Evolutionary conservation across 64 coral and sea anemone species (phyloP).

Genomic region (Stylophora pistillata): DNA sequence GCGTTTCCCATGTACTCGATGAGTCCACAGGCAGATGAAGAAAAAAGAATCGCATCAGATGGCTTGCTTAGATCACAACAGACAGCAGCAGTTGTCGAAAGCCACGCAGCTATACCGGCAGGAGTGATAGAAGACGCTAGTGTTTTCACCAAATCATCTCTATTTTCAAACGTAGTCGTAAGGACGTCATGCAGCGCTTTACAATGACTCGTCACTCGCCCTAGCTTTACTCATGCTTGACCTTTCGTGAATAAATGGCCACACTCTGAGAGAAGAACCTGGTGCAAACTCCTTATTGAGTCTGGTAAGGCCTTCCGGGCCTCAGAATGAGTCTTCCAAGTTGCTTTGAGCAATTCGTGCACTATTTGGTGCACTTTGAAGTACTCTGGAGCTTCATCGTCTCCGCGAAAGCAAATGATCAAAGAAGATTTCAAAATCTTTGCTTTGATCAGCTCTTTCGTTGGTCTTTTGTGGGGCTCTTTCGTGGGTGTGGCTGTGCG

Average conservation of each 20-base stretch:
- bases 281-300: slow-evolving; percentile 6
- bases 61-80: not conserved
- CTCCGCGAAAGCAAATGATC: not conserved
- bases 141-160: not conserved
- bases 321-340: not conserved
- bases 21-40: not conserved
- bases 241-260: not conserved
- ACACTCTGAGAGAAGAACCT: not conserved
- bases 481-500: too few species aligned
- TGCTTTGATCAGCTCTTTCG: slow-evolving; percentile 27
- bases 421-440: slow-evolving; percentile 35
- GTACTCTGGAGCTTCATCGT: not conserved
- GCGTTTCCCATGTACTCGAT: not conserved
- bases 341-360: slow-evolving; percentile 8
- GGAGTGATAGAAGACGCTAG: not conserved
- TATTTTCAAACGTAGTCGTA: not conserved
- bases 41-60: not conserved
- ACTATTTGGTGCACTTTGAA: slow-evolving; percentile 34
- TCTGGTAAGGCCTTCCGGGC: not conserved
- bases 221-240: not conserved
- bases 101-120: not conserved
- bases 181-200: not conserved
- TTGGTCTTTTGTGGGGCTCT: not conserved
- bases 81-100: not conserved
- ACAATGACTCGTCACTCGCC: not conserved